Evolutionary conservation across 2,797 vertebrate genomes (phyloP).

Genomic region (Hydrophis major): DNA sequence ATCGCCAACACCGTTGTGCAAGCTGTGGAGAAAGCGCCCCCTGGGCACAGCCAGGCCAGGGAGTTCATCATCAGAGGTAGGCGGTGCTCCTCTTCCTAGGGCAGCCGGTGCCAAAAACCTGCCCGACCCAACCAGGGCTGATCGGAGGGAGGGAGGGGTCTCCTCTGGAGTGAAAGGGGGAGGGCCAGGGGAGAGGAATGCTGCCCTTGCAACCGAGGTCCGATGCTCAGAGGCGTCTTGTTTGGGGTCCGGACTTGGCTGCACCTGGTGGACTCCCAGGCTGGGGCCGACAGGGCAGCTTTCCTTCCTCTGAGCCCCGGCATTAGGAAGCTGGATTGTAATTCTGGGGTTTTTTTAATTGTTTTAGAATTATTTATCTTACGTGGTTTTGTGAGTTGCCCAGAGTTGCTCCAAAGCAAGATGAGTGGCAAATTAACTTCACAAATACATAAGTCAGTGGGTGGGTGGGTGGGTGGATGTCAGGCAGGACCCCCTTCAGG

Average conservation of each 20-base stretch:
- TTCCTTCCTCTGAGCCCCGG: background rate
- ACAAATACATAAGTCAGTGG: no score
- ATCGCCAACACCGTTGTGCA: constrained; percentile 96
- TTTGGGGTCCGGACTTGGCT: background rate
- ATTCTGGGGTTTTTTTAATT: no score
- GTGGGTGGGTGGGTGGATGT: no score
- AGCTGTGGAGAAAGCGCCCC: constrained; percentile 90
- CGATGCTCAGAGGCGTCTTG: background rate
- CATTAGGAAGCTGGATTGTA: background rate
- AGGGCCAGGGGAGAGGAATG: background rate
- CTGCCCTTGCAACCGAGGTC: background rate
- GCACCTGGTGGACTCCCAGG: background rate
- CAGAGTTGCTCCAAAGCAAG: no score
- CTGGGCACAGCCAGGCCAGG: constrained; percentile 82
- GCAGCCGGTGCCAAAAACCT: background rate
- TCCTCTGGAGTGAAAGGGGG: no score
- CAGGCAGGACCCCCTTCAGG: no score
- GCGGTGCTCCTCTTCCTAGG: background rate
- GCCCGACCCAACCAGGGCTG: background rate
- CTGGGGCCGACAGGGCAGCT: background rate
- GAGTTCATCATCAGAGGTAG: constrained; percentile 92
- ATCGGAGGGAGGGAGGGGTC: no score
- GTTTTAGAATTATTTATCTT: no score
- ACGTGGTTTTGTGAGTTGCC: no score
- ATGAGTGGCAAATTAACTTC: no score